phyloP scores from a whole-genome alignment of 2,888 invertebrate species.

The Griposia aprilina region DNA sequence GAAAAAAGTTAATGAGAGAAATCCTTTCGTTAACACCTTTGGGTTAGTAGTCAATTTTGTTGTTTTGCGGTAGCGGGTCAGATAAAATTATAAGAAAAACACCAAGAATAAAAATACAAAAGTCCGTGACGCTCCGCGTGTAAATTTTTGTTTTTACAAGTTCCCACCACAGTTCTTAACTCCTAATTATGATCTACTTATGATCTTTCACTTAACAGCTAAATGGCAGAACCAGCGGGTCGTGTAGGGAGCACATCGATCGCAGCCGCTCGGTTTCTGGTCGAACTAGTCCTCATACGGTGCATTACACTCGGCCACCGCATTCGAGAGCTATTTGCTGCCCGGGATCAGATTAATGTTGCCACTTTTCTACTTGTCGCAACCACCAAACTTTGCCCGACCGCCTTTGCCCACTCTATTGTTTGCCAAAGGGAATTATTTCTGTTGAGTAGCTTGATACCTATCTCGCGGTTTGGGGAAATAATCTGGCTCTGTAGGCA shows the following conservation, averaged over 20 bases:
- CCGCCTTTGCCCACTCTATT: slow-evolving; percentile 68
- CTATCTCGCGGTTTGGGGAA: slow-evolving; percentile 32
- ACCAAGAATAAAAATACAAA: too few relatives aligned
- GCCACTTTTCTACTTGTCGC: slow-evolving; percentile 88
- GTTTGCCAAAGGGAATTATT: slow-evolving; percentile 66
- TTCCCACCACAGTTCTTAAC: not conserved
- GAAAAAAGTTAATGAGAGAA: too few relatives aligned
- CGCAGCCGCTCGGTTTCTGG: slow-evolving; percentile 83
- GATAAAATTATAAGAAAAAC: too few relatives aligned
- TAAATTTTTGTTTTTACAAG: not conserved
- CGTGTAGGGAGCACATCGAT: slow-evolving; percentile 70
- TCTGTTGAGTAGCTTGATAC: slow-evolving; percentile 45
- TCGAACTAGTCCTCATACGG: slow-evolving; percentile 85
- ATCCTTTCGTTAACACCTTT: not conserved
- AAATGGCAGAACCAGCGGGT: slow-evolving; percentile 32
- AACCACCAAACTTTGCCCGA: slow-evolving; percentile 78
- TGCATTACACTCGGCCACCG: slow-evolving; percentile 88
- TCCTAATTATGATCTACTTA: slow-evolving; percentile 8
- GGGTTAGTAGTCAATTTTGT: too few relatives aligned
- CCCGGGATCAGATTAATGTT: slow-evolving; percentile 89
- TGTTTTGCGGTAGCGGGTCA: too few relatives aligned
- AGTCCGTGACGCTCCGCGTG: too few relatives aligned
- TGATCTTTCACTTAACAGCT: slow-evolving; percentile 19
- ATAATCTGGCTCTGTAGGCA: slow-evolving; percentile 1
- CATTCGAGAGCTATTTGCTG: slow-evolving; percentile 88